Percentiles rank a stretch among this genome's conserved stretches.
Conservation (phyloP, 2,888 invertebrate species). For the Bimastos eiseni region DNA sequence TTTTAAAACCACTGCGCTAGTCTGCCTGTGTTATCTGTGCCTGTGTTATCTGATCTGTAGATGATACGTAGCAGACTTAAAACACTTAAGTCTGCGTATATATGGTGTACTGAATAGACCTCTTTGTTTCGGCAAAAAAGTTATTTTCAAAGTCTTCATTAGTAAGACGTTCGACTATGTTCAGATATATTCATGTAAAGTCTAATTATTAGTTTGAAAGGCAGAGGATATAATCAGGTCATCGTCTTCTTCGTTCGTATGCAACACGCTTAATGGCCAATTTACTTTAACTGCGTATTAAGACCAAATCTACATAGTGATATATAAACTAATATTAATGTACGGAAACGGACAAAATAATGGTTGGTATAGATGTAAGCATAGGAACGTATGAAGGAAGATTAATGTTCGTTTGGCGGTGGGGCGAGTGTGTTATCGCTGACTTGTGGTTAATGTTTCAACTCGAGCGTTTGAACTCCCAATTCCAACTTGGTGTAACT, state of each 20-base stretch:
- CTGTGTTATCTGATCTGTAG: background rate
- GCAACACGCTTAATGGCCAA: background rate
- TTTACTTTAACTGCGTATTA: background rate
- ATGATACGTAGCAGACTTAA: background rate
- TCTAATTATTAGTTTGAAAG: background rate
- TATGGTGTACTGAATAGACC: background rate
- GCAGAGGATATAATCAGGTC: background rate
- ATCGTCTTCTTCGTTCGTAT: background rate
- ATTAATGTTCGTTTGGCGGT: background rate
- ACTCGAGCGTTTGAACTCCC: background rate
- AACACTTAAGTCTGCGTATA: background rate
- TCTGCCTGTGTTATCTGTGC: background rate
- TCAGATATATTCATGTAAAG: background rate
- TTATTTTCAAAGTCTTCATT: background rate
- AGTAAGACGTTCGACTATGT: background rate
- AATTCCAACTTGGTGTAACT: background rate
- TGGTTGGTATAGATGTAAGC: background rate
- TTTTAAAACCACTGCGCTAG: background rate
- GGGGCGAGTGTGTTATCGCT: background rate
- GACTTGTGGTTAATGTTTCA: slow-evolving; percentile 6
- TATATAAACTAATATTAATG: background rate
- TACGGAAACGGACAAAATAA: background rate
- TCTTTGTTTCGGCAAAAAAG: background rate
- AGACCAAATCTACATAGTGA: background rate
- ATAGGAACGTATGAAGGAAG: background rate